Percentiles rank a stretch among this genome's conserved stretches.
Conservation (phyloP, 2,113 vertebrate genomes). For the Percopsis transmontana region DNA sequence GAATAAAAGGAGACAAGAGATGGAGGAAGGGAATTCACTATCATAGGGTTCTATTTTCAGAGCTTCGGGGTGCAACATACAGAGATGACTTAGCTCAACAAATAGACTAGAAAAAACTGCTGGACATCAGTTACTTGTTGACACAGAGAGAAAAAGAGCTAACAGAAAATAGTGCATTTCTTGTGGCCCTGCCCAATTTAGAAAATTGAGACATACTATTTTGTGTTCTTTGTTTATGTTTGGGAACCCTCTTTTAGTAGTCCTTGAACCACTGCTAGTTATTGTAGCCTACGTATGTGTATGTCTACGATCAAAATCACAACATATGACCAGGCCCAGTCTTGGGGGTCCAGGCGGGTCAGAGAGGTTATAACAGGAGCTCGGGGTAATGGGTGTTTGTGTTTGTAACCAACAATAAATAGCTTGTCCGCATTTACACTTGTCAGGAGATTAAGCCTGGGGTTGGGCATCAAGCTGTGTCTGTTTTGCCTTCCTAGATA, state of each 20-base stretch:
- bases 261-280: constrained; percentile 22
- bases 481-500: constrained; percentile 66
- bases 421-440: constrained; percentile 62
- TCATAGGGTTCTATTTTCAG: not conserved
- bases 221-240: constrained; percentile 27
- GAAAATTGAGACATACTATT: constrained; percentile 33
- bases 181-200: not conserved
- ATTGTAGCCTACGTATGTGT: too few relatives aligned
- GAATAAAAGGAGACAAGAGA: not conserved
- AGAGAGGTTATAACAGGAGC: not conserved
- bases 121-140: not conserved
- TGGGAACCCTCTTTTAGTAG: not conserved
- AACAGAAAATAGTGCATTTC: not conserved
- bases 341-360: not conserved
- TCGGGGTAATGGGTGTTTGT: constrained; percentile 20
- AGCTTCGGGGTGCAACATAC: not conserved
- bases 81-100: not conserved
- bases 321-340: constrained; percentile 8
- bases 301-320: constrained; percentile 3
- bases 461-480: constrained; percentile 63
- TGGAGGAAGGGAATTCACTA: not conserved
- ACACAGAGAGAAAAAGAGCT: not conserved
- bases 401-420: constrained; percentile 49
- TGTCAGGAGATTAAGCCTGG: constrained; percentile 61
- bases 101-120: not conserved